Conservation (phyloP, 1,140 invertebrate genomes). For the Luehdorfia chinensis region DNA sequence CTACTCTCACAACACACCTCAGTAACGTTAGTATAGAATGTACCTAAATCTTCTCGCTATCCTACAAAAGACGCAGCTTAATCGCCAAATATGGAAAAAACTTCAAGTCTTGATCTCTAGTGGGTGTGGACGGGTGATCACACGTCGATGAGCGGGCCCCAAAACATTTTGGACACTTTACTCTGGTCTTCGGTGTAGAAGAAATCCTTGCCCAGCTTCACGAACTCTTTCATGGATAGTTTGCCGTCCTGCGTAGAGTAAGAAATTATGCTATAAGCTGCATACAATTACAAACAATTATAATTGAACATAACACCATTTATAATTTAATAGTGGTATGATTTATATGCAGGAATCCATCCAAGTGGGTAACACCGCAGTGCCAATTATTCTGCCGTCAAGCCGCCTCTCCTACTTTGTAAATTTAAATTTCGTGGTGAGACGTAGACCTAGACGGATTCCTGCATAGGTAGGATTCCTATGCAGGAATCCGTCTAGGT, state of each 20-base stretch:
- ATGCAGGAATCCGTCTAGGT: no score
- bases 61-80: not conserved
- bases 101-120: conserved; percentile 1
- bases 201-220: conserved; percentile 87
- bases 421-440: no score
- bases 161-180: conserved; percentile 89
- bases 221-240: conserved; percentile 86
- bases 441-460: no score
- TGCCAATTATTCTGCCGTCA: no score
- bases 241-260: conserved; percentile 84
- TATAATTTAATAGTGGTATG: no score
- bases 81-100: not conserved
- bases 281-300: no score
- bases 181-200: conserved; percentile 87
- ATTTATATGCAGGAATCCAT: no score
- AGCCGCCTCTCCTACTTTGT: no score
- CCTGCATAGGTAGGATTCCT: no score
- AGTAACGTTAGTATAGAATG: not conserved
- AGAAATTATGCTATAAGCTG: no score
- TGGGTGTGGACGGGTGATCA: conserved; percentile 19
- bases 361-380: no score
- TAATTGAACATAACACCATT: no score
- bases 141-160: conserved; percentile 83
- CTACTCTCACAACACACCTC: not conserved
- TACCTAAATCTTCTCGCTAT: not conserved